These are phyloP conservation scores for Ectemnius cavifrons DNA, from an alignment of 2,888 invertebrate genomes.

Conservation along the genomic window DNA sequence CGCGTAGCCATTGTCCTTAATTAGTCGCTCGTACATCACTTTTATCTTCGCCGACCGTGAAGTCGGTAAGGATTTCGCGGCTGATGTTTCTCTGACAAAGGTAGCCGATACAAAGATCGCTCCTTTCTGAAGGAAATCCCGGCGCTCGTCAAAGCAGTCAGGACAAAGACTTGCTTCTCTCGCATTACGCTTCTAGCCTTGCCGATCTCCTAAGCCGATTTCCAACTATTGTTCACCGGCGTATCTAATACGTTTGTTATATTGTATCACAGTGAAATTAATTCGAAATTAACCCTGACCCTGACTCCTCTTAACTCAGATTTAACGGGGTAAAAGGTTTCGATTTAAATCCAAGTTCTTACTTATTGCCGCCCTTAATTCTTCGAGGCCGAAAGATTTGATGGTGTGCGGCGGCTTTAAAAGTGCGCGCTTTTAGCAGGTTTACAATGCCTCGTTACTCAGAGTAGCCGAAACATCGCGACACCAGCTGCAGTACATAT, in stretches of 20 bases:
- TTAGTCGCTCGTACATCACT: slow-evolving; percentile 27
- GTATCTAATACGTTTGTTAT: too few relatives aligned
- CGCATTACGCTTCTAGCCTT: too few relatives aligned
- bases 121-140: neutral
- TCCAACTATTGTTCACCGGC: too few relatives aligned
- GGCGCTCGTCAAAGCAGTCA: too few relatives aligned
- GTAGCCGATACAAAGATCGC: neutral
- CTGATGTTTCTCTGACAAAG: slow-evolving; percentile 7
- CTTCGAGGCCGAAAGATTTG: neutral
- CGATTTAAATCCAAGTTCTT: too few relatives aligned
- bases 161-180: neutral
- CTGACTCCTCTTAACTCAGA: too few relatives aligned
- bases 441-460: slow-evolving; percentile 7
- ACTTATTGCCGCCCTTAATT: too few relatives aligned
- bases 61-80: slow-evolving; percentile 8
- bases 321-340: too few relatives aligned
- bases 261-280: too few relatives aligned
- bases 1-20: slow-evolving; percentile 26
- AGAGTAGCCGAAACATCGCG: neutral
- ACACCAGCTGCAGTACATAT: neutral
- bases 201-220: too few relatives aligned
- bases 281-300: too few relatives aligned
- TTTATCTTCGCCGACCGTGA: slow-evolving; percentile 3
- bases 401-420: neutral
- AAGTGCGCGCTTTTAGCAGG: neutral